A percentile compares a stretch with the other conserved stretches of the same genome.
These are phyloP conservation scores for Drosophila nigricruria DNA, from an alignment of 2,888 invertebrate genomes.

Conservation along the genomic window DNA sequence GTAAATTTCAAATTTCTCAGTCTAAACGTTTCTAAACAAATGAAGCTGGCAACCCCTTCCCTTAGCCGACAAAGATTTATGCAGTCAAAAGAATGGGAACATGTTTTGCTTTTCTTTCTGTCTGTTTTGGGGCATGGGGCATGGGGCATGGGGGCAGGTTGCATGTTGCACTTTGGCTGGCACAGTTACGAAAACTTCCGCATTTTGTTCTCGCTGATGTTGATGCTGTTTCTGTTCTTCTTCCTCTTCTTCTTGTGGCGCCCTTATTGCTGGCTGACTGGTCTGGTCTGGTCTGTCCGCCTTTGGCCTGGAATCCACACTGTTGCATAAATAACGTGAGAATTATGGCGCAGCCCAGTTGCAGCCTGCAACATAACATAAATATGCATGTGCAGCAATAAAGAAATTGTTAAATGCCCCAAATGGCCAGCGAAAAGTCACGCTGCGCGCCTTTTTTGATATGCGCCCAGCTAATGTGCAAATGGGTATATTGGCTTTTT, in stretches of 20 bases:
- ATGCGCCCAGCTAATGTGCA: neutral
- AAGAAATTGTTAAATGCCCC: constrained; percentile 77
- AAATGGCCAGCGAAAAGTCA: constrained; percentile 44
- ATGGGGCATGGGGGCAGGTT: constrained; percentile 41
- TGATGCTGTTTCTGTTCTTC: constrained; percentile 34
- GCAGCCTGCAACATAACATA: constrained; percentile 68
- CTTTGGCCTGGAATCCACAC: neutral
- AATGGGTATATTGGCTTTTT: neutral
- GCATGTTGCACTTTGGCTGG: constrained; percentile 75
- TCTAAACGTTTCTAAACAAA: constrained; percentile 76
- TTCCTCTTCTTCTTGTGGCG: constrained; percentile 35
- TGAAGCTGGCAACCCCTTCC: constrained; percentile 8
- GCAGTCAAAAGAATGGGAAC: constrained; percentile 62
- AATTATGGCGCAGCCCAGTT: constrained; percentile 65
- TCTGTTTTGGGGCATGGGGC: constrained; percentile 31
- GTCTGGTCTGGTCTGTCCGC: neutral
- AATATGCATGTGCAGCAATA: constrained; percentile 74
- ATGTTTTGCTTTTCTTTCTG: constrained; percentile 3
- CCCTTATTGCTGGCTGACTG: constrained; percentile 44
- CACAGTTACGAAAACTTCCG: constrained; percentile 76
- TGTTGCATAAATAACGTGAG: constrained; percentile 76
- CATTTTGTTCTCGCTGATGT: constrained; percentile 54
- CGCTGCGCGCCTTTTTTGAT: constrained; percentile 6
- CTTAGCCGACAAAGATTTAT: constrained; percentile 66
- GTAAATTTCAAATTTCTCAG: constrained; percentile 65